Evolutionary conservation across 2,113 vertebrate genomes (phyloP).

Genomic region (Festucalex cinctus): DNA sequence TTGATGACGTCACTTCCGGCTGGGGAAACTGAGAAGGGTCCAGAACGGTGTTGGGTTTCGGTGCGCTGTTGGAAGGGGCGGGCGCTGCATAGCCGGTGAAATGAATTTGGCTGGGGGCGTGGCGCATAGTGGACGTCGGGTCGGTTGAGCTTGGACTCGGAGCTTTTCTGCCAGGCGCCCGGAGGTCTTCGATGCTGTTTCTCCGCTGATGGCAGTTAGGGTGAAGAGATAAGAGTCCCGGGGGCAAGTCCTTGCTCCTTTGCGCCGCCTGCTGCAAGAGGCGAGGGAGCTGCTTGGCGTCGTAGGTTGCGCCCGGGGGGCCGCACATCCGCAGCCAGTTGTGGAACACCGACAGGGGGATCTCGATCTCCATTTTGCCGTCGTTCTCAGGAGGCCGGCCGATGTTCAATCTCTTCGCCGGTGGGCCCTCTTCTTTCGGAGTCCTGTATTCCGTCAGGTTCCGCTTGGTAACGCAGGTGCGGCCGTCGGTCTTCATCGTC

Average conservation of each 20-base stretch:
- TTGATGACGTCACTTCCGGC: not conserved
- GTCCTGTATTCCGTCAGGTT: conserved; percentile 15
- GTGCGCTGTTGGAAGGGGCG: not conserved
- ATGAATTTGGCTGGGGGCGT: not conserved
- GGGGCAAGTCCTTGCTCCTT: conserved; percentile 3
- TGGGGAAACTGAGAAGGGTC: conserved; percentile 9
- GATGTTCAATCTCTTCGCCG: conserved; percentile 5
- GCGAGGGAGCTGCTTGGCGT: conserved; percentile 5
- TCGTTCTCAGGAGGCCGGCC: conserved; percentile 28
- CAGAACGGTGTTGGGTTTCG: conserved; percentile 1
- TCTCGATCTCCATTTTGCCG: conserved; percentile 70
- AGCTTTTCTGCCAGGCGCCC: not conserved
- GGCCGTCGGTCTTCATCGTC: not conserved
- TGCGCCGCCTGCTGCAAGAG: not conserved
- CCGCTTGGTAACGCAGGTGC: not conserved
- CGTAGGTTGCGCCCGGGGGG: conserved; percentile 7
- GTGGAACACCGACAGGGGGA: conserved; percentile 66
- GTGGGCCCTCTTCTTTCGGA: conserved; percentile 11
- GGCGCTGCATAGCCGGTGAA: conserved; percentile 11
- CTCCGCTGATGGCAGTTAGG: conserved; percentile 9
- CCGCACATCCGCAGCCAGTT: conserved; percentile 52
- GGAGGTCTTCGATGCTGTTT: conserved; percentile 12
- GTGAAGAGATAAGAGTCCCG: conserved; percentile 23
- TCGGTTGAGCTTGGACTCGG: not conserved
- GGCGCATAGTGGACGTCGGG: not conserved